phyloP scores from a whole-genome alignment of 2,113 vertebrate genomes.

The Archocentrus centrarchus region DNA sequence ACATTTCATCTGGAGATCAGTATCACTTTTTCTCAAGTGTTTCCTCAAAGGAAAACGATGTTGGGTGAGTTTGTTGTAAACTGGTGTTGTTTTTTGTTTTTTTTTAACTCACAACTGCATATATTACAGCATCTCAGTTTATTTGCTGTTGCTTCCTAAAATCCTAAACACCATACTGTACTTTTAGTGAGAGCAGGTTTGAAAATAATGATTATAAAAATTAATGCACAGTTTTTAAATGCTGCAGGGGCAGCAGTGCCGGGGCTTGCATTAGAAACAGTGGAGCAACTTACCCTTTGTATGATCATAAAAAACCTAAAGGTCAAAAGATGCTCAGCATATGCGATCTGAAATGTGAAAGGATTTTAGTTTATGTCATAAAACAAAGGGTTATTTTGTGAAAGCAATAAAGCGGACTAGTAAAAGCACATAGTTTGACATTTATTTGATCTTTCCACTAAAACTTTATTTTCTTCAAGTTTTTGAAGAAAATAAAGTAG shows the following conservation, averaged over 20 bases:
- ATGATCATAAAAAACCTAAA: constrained; percentile 11
- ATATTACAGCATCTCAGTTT: background rate
- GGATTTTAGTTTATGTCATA: background rate
- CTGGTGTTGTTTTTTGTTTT: background rate
- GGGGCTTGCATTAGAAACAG: background rate
- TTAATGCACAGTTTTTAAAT: background rate
- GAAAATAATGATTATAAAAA: background rate
- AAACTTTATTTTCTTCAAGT: background rate
- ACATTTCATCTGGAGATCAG: constrained; percentile 34
- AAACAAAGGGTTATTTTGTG: background rate
- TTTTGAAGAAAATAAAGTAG: too few relatives aligned
- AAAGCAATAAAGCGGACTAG: background rate
- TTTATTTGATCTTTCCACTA: background rate
- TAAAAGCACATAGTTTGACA: background rate
- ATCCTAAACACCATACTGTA: background rate
- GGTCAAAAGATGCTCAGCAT: constrained; percentile 3
- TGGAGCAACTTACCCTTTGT: background rate
- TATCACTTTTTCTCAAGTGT: constrained; percentile 21
- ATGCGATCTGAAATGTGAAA: background rate
- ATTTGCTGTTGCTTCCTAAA: background rate
- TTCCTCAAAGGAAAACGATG: constrained; percentile 23
- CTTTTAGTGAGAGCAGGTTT: background rate
- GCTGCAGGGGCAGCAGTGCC: background rate
- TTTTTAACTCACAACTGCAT: background rate
- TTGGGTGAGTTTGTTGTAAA: background rate